Evolutionary conservation across 2,888 invertebrate genomes (phyloP), one percentile per base, ranked within the genome.

Genomic region (Coenonympha arcania): DNA sequence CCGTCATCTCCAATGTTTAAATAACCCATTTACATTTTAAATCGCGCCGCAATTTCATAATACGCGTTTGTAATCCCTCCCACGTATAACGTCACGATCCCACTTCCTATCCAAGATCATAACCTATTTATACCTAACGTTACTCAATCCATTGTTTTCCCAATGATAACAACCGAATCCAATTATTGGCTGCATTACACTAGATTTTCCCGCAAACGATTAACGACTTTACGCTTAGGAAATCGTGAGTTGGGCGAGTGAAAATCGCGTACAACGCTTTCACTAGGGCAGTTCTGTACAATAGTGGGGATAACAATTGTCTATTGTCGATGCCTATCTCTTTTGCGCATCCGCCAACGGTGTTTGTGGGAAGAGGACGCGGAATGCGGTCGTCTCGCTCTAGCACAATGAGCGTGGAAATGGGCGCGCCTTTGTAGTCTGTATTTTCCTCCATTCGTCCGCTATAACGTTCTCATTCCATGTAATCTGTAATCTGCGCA

Each of bases 231-330:
- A 72, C 13, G 0, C 0, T 39, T n/a, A 13, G 11, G 31, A 42
- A 50, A 54, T 56, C 56, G 16, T 15, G 42, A 4, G 34, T 9
- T 20, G 47, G 55, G 55, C 44, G 55, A 60, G 48, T 61, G 61
- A 70, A 66, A 71, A 66, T 76, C 61, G 69, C 65, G 52, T 58
- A 68, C 16, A 55, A 37, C 39, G 43, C 54, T 57, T 60, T 66
- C 62, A 65, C 73, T 76, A 80, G 78, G 76, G 73, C 76, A 72
- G 71, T 61, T 61, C 71, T 61, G 59, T 61, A 55, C 55, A 42
- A 62, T 68, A 69, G 84, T 72, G 69, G 85, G 85, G 84, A 83
- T 85, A 83, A 86, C 86, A 86, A 86, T 86, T 77, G 85, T 78
- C 85, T 83, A 86, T 86, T 86, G 85, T 85, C 66, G 61, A 59